These are phyloP conservation scores for Verasper variegatus DNA, from an alignment of 2,113 vertebrate genomes.

Conservation along the genomic window DNA sequence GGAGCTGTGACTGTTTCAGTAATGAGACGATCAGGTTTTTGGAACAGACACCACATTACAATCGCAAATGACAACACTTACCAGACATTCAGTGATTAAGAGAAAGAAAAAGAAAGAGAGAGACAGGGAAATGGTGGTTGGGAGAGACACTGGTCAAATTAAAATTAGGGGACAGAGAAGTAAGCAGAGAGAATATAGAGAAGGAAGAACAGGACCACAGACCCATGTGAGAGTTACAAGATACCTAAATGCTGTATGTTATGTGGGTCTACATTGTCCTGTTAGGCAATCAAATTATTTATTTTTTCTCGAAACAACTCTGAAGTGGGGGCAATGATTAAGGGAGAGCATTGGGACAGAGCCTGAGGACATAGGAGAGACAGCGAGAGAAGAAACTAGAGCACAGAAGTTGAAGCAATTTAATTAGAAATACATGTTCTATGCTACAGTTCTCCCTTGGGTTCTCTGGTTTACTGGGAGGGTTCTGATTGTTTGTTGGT, in stretches of 20 bases:
- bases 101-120: conserved; percentile 5
- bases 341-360: neutral
- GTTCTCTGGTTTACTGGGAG: conserved; percentile 6
- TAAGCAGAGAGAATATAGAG: neutral
- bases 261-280: conserved; percentile 13
- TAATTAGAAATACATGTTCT: conserved; percentile 39
- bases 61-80: conserved; percentile 36
- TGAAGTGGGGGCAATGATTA: conserved; percentile 14
- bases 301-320: conserved; percentile 7
- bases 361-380: neutral
- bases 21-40: conserved; percentile 48
- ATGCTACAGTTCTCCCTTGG: conserved; percentile 12
- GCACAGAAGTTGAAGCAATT: conserved; percentile 9
- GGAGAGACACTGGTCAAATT: neutral
- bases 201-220: neutral
- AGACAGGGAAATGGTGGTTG: neutral
- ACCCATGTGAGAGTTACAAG: neutral
- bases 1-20: conserved; percentile 30
- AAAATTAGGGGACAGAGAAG: neutral
- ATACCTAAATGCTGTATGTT: conserved; percentile 1
- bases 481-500: conserved; percentile 1
- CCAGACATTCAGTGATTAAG: conserved; percentile 17
- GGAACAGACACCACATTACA: conserved; percentile 38
- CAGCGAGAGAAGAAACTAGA: conserved; percentile 1
- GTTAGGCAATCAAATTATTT: neutral